Base-by-base conservation (phyloP, 2,888 invertebrate genomes). In the Athrips mouffetella region DNA sequence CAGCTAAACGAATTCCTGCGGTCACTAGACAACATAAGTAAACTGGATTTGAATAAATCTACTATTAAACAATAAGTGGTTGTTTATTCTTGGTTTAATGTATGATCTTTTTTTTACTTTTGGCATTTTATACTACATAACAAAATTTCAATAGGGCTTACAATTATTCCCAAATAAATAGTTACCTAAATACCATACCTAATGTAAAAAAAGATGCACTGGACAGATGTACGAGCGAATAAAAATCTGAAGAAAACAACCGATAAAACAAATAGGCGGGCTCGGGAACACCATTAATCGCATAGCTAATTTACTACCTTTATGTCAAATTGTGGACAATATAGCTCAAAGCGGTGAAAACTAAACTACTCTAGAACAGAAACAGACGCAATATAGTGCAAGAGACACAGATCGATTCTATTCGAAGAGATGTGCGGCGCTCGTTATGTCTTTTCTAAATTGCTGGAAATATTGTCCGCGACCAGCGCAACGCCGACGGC, bases 381-480 rank as follows among this genome's bases (percentile, higher is more conserved):
- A 37, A 21, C 37, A n/a, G 18, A 37, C 21, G 37, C 37, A 37
- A 37, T 37, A 21, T 37, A 37, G 21, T 18, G 21, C 11, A 31
- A 45, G 4, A 31, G 45, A 21, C 49, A 49, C 15, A 49, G 45
- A 49, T 45, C 45, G 18, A 35, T 23, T 29, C 33, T 16, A 21
- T n/a, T 37, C 11, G 33, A 7, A 33, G 49, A 49, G 49, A 49
- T 49, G 49, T 45, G 45, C 45, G 20, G 18, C 10, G 47, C 50
- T 51, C 50, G 53, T 57, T 54, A 57, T 48, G 54, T 54, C 54
- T 49, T 48, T 51, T 52, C 48, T 57, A 52, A 57, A 57, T 57
- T 53, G 50, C 53, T 52, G 52, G 54, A 57, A 50, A 48, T 50
- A 50, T 49, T 42, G 49, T 47, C 49, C 50, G 41, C 48, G 49